Conservation (phyloP, 1,140 invertebrate genomes). For the Caerostris darwini region DNA sequence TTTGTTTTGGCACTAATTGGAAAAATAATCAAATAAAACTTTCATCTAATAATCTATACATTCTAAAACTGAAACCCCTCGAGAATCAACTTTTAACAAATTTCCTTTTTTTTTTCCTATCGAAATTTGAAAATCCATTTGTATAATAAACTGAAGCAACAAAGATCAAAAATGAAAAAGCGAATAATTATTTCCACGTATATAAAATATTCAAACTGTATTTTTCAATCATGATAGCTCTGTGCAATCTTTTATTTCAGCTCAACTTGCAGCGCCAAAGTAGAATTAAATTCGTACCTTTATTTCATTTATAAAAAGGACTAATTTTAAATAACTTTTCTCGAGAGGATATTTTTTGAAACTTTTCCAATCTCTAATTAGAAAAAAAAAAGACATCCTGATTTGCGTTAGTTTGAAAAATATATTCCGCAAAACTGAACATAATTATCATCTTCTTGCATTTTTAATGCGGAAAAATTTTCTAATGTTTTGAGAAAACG, state of each 20-base stretch:
- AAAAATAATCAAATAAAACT: background rate
- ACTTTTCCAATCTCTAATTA: slow-evolving; percentile 51
- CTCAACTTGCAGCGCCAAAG: background rate
- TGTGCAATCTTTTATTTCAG: background rate
- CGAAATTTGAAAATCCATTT: background rate
- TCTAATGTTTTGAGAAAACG: background rate
- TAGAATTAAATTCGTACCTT: background rate
- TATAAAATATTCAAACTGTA: slow-evolving; percentile 20
- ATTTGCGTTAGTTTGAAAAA: slow-evolving; percentile 22
- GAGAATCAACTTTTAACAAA: slow-evolving; percentile 15
- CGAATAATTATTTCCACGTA: background rate
- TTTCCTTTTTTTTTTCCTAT: background rate
- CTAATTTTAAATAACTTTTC: slow-evolving; percentile 37
- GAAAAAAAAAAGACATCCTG: slow-evolving; percentile 1
- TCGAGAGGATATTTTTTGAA: slow-evolving; percentile 38
- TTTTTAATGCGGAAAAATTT: slow-evolving; percentile 48
- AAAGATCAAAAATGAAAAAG: background rate
- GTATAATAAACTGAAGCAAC: background rate
- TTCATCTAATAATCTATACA: background rate
- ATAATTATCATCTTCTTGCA: slow-evolving; percentile 66
- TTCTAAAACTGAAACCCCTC: background rate
- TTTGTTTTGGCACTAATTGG: background rate
- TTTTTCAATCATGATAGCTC: background rate
- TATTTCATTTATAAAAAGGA: slow-evolving; percentile 20
- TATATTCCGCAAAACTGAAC: slow-evolving; percentile 8